Evolutionary conservation across 2,113 vertebrate genomes (phyloP).

Genomic region (Genyomyrus donnyi): DNA sequence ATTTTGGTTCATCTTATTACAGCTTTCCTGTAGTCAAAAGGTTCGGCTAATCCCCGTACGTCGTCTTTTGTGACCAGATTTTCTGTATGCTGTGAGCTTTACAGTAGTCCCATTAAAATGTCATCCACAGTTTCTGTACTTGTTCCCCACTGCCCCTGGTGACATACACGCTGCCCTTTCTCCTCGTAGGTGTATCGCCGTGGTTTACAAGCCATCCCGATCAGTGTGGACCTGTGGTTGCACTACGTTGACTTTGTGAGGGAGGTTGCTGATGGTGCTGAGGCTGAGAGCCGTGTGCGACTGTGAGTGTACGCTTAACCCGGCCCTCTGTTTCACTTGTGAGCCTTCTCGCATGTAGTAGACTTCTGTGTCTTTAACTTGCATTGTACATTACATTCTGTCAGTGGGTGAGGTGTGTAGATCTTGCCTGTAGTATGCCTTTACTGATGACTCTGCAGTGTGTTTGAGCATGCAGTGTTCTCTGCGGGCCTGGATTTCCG

Average conservation of each 20-base stretch:
- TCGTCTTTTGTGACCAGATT: not conserved
- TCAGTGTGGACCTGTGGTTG: slow-evolving; percentile 97
- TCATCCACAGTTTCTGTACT: not conserved
- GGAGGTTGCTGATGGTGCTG: slow-evolving; percentile 75
- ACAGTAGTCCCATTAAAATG: not conserved
- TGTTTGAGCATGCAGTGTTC: slow-evolving; percentile 84
- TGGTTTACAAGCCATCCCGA: slow-evolving; percentile 92
- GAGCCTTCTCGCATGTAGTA: not conserved
- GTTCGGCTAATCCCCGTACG: not conserved
- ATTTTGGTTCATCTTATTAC: not conserved
- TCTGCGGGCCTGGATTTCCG: slow-evolving; percentile 94
- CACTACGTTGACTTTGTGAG: slow-evolving; percentile 94
- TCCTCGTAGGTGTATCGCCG: slow-evolving; percentile 82
- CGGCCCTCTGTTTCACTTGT: not conserved
- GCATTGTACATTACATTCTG: not conserved
- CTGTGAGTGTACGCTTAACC: slow-evolving; percentile 67
- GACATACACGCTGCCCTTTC: slow-evolving; percentile 25
- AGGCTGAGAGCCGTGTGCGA: slow-evolving; percentile 76
- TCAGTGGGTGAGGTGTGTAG: not conserved
- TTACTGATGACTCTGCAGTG: not conserved
- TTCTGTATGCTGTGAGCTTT: not conserved
- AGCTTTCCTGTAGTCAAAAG: not conserved
- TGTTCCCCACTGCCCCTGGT: not conserved
- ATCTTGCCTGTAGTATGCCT: not conserved
- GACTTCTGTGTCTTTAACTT: not conserved